phyloP scores from a whole-genome alignment of 2,797 vertebrate species.

The Enteromius trimaculatus region DNA sequence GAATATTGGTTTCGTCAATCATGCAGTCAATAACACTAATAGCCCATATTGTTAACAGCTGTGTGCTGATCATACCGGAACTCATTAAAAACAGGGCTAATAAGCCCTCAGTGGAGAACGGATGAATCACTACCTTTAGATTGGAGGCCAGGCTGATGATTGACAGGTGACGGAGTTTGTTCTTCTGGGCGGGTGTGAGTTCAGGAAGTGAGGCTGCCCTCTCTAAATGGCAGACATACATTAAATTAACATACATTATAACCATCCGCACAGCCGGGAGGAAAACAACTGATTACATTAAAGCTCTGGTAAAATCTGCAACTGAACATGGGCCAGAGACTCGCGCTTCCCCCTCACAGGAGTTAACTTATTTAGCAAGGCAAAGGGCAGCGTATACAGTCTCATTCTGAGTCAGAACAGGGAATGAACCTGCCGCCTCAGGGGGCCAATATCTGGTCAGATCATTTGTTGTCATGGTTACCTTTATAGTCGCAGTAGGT shows the following conservation, averaged over 20 bases:
- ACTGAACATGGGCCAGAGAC: conserved; percentile 17
- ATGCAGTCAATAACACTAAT: not conserved
- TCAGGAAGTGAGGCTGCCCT: conserved; percentile 84
- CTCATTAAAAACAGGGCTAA: conserved; percentile 18
- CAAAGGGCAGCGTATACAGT: conserved; percentile 24
- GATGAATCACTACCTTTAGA: conserved; percentile 83
- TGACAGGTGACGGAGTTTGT: conserved; percentile 94
- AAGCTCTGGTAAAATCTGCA: not conserved
- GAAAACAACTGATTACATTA: conserved; percentile 6
- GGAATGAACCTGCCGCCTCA: conserved; percentile 69
- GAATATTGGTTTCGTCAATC: not conserved
- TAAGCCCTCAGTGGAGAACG: not conserved
- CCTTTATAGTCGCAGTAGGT: conserved; percentile 97
- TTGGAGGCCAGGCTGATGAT: conserved; percentile 96
- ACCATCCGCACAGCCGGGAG: not conserved
- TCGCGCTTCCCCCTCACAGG: not conserved
- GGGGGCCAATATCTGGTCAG: conserved; percentile 56
- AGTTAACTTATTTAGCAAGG: conserved; percentile 37
- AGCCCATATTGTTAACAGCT: not conserved
- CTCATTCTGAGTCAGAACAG: conserved; percentile 58
- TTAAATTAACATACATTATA: conserved; percentile 14
- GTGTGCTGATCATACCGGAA: not conserved
- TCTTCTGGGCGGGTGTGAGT: conserved; percentile 92
- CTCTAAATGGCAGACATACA: conserved; percentile 66
- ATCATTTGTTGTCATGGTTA: conserved; percentile 68